These are phyloP conservation scores for Aurelia sp. DNA, from an alignment of 30 jellyfish, hydroid and myxozoan genomes.

Conservation along the genomic window DNA sequence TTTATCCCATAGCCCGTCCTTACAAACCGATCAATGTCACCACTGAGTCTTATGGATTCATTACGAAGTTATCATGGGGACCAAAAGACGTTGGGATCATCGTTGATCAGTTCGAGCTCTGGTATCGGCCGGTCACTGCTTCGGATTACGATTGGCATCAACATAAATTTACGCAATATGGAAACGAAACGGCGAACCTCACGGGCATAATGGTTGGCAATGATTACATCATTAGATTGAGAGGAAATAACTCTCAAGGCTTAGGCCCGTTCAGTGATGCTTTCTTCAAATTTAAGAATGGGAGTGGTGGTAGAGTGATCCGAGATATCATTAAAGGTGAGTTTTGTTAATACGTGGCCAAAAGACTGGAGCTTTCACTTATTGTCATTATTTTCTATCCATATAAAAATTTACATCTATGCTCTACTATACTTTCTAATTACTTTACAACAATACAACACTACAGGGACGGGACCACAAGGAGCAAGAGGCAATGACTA, in stretches of 20 bases:
- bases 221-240: slow-evolving; percentile 54
- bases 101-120: slow-evolving; percentile 69
- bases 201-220: slow-evolving; percentile 42
- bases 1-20: slow-evolving; percentile 78
- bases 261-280: slow-evolving; percentile 86
- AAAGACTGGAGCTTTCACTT: too few species aligned
- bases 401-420: too few species aligned
- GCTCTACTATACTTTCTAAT: too few species aligned
- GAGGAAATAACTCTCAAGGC: slow-evolving; percentile 86
- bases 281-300: slow-evolving; percentile 27
- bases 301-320: slow-evolving; percentile 23
- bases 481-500: too few species aligned
- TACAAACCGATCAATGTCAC: slow-evolving; percentile 76
- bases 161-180: slow-evolving; percentile 36
- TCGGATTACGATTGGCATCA: slow-evolving; percentile 81
- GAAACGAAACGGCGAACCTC: slow-evolving; percentile 64
- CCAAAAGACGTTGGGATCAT: slow-evolving; percentile 83
- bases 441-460: too few species aligned
- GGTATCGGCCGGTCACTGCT: slow-evolving; percentile 85
- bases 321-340: slow-evolving; percentile 19
- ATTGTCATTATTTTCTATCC: too few species aligned
- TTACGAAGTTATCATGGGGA: slow-evolving; percentile 67
- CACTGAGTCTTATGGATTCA: slow-evolving; percentile 26
- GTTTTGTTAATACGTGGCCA: not conserved
- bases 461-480: too few species aligned